Base-by-base conservation (phyloP, 2,888 invertebrate species). In the Tuberolachnus salignus region DNA sequence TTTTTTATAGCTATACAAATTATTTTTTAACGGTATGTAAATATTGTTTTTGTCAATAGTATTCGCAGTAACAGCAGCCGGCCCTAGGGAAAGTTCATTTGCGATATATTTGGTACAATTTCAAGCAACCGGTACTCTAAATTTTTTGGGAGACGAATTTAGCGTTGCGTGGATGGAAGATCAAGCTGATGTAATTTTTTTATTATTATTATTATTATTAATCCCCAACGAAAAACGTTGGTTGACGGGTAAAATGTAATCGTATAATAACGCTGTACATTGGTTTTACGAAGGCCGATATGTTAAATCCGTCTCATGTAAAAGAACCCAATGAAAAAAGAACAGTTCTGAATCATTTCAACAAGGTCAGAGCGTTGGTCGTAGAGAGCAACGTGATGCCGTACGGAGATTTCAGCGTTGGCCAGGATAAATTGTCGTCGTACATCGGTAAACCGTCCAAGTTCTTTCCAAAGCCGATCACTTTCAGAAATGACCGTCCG, bases 141-240 rank as follows among this genome's bases (percentile, higher is more conserved):
- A 88, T 1, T 89, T 87, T 83, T 85, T 90, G 13, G 90, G 89
- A 10, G 90, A 90, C 84, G 86, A 88, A 9, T 90, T 89, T 85
- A 88, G 88, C 82, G 88, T 89, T 34, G 88, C 86, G 80, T 90
- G 90, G 90, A 88, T 90, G 88, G 86, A 89, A 83, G 88, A 89
- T 84, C 86, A 88, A 55, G 89, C 89, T 82, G 83, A 84, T 82
- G 87, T 86, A 81, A 80, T 14, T 57, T 26, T 57, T 46, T 8
- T 69, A 13, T 53, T 69, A n/a, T 19, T 53, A 19, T 34, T 19
- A 44, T 44, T 44, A 44, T 8, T n/a, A 59, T 42, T 0, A n/a
- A 3, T n/a, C 16, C 34, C n/a, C 16, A 6, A 61, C n/a, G 44
- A 44, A 46, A 34, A 26, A 59, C 16, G 16, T 34, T 34, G 34